phyloP scores from a whole-genome alignment of 92 coral and sea anemone species.

The Palythoa grandiflora region DNA sequence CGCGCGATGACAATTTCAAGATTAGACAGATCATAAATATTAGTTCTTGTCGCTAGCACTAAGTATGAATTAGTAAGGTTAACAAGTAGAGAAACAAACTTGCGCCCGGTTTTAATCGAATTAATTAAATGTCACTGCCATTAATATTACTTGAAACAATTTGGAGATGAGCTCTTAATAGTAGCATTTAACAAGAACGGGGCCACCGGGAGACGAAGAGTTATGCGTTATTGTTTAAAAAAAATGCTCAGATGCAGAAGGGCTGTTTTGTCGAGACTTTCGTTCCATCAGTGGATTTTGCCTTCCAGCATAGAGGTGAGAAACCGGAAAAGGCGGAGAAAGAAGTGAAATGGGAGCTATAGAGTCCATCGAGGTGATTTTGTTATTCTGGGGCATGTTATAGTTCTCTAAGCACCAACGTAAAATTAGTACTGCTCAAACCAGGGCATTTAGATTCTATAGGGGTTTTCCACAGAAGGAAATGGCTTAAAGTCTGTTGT shows the following conservation, averaged over 20 bases:
- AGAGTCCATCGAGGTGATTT: background rate
- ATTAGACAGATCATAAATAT: slow-evolving; percentile 69
- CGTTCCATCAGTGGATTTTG: slow-evolving; percentile 65
- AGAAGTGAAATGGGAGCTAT: slow-evolving; percentile 61
- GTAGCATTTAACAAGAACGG: slow-evolving; percentile 75
- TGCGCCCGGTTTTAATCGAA: slow-evolving; percentile 62
- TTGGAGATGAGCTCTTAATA: slow-evolving; percentile 84
- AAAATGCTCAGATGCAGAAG: background rate
- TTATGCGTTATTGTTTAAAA: background rate
- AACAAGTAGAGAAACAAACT: slow-evolving; percentile 74
- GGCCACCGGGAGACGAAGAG: slow-evolving; percentile 61
- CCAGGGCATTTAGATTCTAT: background rate
- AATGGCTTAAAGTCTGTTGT: background rate
- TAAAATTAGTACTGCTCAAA: background rate
- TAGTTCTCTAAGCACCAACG: background rate
- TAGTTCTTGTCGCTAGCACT: slow-evolving; percentile 56
- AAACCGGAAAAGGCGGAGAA: slow-evolving; percentile 89
- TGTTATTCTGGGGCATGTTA: background rate
- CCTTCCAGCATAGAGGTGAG: slow-evolving; percentile 71
- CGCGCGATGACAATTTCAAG: slow-evolving; percentile 42
- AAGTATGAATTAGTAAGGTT: slow-evolving; percentile 72
- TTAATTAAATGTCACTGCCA: slow-evolving; percentile 83
- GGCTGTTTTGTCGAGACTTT: background rate
- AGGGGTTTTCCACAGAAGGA: background rate
- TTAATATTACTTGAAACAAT: slow-evolving; percentile 66